These are phyloP conservation scores for Pyrocephalus nanus DNA, from an alignment of 2,797 vertebrate genomes.

Conservation along the genomic window DNA sequence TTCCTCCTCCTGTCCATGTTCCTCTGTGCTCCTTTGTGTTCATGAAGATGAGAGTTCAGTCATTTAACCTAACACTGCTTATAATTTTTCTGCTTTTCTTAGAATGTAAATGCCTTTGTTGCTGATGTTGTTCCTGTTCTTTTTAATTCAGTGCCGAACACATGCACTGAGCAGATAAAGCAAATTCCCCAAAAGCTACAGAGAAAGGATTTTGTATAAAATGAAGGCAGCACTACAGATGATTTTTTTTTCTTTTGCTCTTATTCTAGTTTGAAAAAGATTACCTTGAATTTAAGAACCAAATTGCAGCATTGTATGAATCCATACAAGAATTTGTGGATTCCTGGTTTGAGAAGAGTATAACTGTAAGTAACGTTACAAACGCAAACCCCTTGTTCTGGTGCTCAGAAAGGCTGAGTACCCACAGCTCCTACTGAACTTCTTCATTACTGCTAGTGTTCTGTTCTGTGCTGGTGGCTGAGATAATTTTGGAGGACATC, in stretches of 20 bases:
- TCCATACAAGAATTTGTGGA: slow-evolving; percentile 81
- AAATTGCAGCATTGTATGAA: slow-evolving; percentile 78
- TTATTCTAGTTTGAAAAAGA: slow-evolving; percentile 84
- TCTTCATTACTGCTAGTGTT: neutral
- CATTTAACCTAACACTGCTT: neutral
- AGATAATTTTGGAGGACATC: neutral
- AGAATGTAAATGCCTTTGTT: neutral
- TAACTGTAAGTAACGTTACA: slow-evolving; percentile 75
- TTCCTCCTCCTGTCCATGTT: neutral
- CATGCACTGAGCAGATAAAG: neutral
- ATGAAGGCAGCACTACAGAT: neutral
- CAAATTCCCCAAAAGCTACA: neutral
- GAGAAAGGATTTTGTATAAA: neutral
- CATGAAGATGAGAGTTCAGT: neutral
- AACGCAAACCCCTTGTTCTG: neutral
- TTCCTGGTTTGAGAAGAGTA: slow-evolving; percentile 77
- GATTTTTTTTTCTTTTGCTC: neutral
- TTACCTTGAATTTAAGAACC: slow-evolving; percentile 82
- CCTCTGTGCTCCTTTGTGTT: neutral
- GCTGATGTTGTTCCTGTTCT: neutral
- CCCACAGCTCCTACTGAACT: neutral
- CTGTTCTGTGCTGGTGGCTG: neutral
- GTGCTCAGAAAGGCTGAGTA: neutral
- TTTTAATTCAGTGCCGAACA: neutral
- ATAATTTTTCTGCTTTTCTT: neutral